These are phyloP conservation scores for Erpetoichthys calabaricus DNA, from an alignment of 2,797 vertebrate genomes.

Conservation along the genomic window DNA sequence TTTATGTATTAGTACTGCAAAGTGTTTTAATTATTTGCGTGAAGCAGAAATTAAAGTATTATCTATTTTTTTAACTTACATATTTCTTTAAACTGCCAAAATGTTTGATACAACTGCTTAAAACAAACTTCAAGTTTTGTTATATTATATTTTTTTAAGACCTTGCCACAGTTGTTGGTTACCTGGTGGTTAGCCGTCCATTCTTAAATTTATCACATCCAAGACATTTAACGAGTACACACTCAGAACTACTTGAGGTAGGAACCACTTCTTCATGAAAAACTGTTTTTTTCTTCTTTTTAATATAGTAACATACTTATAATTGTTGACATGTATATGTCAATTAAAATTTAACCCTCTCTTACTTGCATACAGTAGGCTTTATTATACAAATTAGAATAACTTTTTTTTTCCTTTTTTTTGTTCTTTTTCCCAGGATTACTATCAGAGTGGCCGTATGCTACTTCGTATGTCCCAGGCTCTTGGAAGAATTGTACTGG, in stretches of 20 bases:
- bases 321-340: too few relatives aligned
- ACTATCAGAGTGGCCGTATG: slow-evolving; percentile 97
- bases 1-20: too few relatives aligned
- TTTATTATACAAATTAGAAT: too few relatives aligned
- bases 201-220: slow-evolving; percentile 70
- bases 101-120: background rate
- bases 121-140: slow-evolving; percentile 8
- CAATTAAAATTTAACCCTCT: too few relatives aligned
- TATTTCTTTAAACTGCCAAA: background rate
- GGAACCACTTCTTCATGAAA: slow-evolving; percentile 15
- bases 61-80: background rate
- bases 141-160: slow-evolving; percentile 52
- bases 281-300: background rate
- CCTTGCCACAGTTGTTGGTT: slow-evolving; percentile 86
- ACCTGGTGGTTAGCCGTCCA: slow-evolving; percentile 85
- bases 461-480: slow-evolving; percentile 91
- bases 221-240: slow-evolving; percentile 69
- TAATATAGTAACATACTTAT: background rate
- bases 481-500: slow-evolving; percentile 86
- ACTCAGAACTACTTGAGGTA: slow-evolving; percentile 86
- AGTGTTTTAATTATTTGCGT: too few relatives aligned
- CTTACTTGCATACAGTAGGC: too few relatives aligned
- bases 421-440: slow-evolving; percentile 57
- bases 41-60: too few relatives aligned
- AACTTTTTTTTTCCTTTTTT: background rate